These are phyloP conservation scores for Arctocebus calabarensis DNA, from an alignment of 2,797 vertebrate genomes.

Conservation along the genomic window DNA sequence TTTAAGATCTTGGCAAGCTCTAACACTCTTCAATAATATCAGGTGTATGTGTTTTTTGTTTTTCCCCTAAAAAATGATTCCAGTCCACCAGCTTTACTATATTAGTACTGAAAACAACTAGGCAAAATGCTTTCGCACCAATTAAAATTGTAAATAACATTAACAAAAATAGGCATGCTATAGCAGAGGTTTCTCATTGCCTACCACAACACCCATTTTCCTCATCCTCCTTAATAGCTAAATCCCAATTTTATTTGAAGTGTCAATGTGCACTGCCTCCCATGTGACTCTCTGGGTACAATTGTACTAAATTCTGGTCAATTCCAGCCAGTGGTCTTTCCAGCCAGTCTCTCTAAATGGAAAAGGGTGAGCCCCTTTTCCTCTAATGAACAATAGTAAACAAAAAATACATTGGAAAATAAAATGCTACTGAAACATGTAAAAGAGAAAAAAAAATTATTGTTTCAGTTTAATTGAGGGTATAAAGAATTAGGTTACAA, in stretches of 20 bases:
- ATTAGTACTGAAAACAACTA: not conserved
- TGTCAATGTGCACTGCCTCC: not conserved
- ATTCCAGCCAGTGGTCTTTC: not conserved
- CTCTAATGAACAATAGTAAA: not conserved
- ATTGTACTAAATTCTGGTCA: not conserved
- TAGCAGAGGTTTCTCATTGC: not conserved
- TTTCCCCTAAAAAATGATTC: not conserved
- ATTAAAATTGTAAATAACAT: not conserved
- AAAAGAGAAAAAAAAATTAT: not conserved
- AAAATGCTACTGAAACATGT: constrained; percentile 32
- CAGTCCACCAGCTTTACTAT: not conserved
- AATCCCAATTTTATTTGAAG: not conserved
- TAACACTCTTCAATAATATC: not conserved
- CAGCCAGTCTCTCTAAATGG: not conserved
- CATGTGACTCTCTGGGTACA: not conserved
- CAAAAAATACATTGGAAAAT: not conserved
- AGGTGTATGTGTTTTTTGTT: not conserved
- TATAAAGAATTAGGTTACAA: no score
- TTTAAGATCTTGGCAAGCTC: not conserved
- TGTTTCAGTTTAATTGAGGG: no score
- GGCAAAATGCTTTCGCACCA: not conserved
- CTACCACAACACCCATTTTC: not conserved
- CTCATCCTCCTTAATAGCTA: not conserved
- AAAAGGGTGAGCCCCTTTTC: not conserved
- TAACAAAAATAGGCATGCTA: not conserved